phyloP scores from a whole-genome alignment of 2,888 invertebrate genomes.

The Cerastoderma edule region DNA sequence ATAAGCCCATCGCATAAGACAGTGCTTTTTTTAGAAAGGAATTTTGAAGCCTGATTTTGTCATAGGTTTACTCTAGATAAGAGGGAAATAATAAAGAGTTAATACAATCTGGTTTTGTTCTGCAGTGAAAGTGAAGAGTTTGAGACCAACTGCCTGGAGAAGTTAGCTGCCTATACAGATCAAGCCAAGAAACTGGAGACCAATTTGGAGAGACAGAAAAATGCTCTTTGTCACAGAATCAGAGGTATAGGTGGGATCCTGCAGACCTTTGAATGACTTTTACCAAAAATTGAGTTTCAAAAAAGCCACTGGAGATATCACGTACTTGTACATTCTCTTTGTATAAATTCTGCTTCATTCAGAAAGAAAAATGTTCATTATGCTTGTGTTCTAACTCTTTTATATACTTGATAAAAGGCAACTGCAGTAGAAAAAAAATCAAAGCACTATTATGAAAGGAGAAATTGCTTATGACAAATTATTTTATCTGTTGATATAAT shows the following conservation, averaged over 20 bases:
- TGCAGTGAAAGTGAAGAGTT: slow-evolving; percentile 58
- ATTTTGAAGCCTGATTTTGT: too few species aligned
- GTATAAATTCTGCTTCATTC: background rate
- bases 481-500: too few species aligned
- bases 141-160: slow-evolving; percentile 44
- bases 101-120: slow-evolving; percentile 7
- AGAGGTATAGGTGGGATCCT: slow-evolving; percentile 52
- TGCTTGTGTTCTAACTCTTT: too few species aligned
- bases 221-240: slow-evolving; percentile 48
- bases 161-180: slow-evolving; percentile 38
- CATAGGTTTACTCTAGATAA: background rate
- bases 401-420: too few species aligned
- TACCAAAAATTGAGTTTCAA: background rate
- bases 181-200: slow-evolving; percentile 41
- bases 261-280: slow-evolving; percentile 14
- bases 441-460: too few species aligned
- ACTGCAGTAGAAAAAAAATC: too few species aligned
- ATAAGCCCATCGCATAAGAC: too few species aligned
- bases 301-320: background rate
- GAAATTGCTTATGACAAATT: background rate
- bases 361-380: too few species aligned
- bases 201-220: slow-evolving; percentile 53
- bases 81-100: background rate
- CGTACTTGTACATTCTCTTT: background rate
- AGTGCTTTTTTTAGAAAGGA: too few species aligned